These are phyloP conservation scores for Rhabdomys pumilio DNA, from an alignment of 2,797 vertebrate genomes.

Conservation along the genomic window DNA sequence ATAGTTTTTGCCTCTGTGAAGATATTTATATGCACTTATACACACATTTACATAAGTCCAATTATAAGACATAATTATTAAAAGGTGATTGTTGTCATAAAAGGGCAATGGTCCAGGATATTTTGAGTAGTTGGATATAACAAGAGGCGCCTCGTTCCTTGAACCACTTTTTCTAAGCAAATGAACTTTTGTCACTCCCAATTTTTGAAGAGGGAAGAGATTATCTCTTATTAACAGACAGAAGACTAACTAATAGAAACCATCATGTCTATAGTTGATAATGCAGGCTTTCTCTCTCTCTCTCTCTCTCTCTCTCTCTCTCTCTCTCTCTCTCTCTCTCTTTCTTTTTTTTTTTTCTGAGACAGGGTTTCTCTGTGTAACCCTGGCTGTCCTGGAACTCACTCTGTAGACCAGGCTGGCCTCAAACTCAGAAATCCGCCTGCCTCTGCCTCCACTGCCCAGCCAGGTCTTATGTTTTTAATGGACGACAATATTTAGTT, in stretches of 20 bases:
- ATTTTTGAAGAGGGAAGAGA: neutral
- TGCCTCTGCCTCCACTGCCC: too few species aligned
- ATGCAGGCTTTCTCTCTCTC: neutral
- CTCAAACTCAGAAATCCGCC: too few species aligned
- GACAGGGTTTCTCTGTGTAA: too few species aligned
- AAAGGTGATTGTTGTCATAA: neutral
- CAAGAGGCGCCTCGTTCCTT: neutral
- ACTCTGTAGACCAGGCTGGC: too few species aligned
- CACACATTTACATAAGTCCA: neutral
- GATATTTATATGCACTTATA: neutral
- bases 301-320: too few species aligned
- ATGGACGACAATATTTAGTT: neutral
- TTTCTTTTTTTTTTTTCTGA: too few species aligned
- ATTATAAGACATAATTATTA: neutral
- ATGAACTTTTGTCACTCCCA: constrained; percentile 23
- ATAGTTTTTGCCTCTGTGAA: neutral
- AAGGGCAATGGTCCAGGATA: neutral
- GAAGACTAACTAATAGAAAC: neutral
- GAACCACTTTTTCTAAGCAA: neutral
- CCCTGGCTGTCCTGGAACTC: too few species aligned
- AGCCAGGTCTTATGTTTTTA: neutral
- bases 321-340: too few species aligned
- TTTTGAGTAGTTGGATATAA: neutral
- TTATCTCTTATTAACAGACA: neutral
- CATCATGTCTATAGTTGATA: neutral